Percentiles rank a stretch among this genome's conserved stretches.
Conservation (phyloP, 2,888 invertebrate genomes). For the Stenotaenia linearis region DNA sequence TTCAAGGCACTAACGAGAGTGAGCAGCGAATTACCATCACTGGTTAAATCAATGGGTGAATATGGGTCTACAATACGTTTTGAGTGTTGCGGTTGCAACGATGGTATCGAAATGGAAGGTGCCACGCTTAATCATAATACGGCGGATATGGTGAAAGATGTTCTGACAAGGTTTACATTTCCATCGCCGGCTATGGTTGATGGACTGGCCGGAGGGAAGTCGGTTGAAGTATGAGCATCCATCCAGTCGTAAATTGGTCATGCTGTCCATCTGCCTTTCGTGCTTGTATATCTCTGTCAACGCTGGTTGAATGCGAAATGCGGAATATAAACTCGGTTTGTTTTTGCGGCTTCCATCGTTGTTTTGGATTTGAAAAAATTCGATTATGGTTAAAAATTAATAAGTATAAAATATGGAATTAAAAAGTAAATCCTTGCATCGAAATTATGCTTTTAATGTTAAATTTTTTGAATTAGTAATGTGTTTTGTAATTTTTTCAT, state of each 20-base stretch:
- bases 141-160: neutral
- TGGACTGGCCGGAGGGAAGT: slow-evolving; percentile 3
- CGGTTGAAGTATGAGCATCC: neutral
- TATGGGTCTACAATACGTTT: neutral
- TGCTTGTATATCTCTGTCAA: neutral
- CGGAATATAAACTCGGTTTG: too few species aligned
- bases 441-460: too few species aligned
- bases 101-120: neutral
- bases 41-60: neutral
- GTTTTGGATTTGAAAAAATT: too few species aligned
- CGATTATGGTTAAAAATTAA: too few species aligned
- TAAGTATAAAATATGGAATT: too few species aligned
- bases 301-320: neutral
- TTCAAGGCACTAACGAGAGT: neutral
- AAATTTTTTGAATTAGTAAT: too few species aligned
- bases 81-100: neutral
- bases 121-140: neutral
- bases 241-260: neutral
- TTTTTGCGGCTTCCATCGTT: too few species aligned
- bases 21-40: neutral
- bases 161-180: slow-evolving; percentile 12
- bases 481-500: too few species aligned
- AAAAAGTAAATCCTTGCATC: too few species aligned
- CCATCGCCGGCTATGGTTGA: neutral
- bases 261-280: neutral